Base-by-base conservation (phyloP, 1,140 invertebrate species). In the Mylabris phalerata region DNA sequence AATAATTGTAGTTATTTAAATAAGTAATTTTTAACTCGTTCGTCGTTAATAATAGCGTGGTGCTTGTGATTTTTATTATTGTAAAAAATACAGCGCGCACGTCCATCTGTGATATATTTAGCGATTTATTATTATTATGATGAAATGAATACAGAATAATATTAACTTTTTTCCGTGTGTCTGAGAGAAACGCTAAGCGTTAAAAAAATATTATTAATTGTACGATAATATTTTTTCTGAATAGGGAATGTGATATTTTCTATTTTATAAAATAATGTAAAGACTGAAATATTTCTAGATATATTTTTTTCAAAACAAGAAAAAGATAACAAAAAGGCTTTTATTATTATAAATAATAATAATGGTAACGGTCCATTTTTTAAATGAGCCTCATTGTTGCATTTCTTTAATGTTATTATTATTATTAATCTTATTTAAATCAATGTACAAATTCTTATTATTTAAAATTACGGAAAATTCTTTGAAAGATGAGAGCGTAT, bases 61-160 rank as follows among this genome's bases (percentile, higher is more conserved):
- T 71, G 70, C 67, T 72, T n/a, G 41, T 42, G 41, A 11, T 42
- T 42, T 11, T 32, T 32, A 32, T 32, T 42, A 42, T 42, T 19
- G 10, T 9, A 42, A 25, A 47, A 47, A 47, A 47, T 25, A 47
- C 48, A 60, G 58, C 61, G 68, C 68, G 62, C 58, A 71, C 68
- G 67, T 66, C 66, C 65, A 72, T 70, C 71, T 73, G 71, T 73
- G 72, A 73, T 73, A 72, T 70, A 55, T 71, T 67, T 72, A 70
- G 64, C 66, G 62, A 69, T 65, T 55, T 73, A 73, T 70, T 59
- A 58, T 42, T 4, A 42, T 41, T 40, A 64, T 55, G 67, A 64
- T 70, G 66, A 65, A 64, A 69, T 70, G 50, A 67, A 67, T 71
- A 72, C 69, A 70, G 71, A 70, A 63, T 65, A 32, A 32, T 32